Percentiles rank a stretch among this genome's conserved stretches.
Conservation (phyloP, 2,113 vertebrate species). For the Corythaeola cristata region DNA sequence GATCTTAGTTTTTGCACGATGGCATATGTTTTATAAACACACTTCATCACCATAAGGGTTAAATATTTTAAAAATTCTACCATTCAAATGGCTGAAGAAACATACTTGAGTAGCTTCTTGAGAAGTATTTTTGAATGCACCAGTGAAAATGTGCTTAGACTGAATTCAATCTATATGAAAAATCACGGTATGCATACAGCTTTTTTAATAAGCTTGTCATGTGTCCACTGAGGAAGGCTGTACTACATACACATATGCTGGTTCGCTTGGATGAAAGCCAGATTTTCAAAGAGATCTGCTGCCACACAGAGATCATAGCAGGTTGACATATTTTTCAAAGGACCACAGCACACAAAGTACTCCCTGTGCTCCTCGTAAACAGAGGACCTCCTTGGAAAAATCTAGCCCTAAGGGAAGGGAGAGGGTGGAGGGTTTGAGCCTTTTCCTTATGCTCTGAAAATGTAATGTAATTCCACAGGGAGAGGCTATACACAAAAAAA, state of each 20-base stretch:
- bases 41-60: neutral
- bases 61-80: neutral
- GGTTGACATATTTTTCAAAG: constrained; percentile 4
- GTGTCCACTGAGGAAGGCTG: neutral
- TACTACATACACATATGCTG: neutral
- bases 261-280: neutral
- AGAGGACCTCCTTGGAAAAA: neutral
- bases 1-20: neutral
- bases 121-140: neutral
- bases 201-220: neutral
- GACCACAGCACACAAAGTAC: neutral
- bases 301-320: neutral
- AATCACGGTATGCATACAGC: neutral
- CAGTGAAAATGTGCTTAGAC: neutral
- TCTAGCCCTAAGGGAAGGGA: neutral
- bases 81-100: neutral
- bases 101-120: neutral
- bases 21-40: neutral
- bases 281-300: neutral
- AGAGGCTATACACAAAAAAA: neutral
- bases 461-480: neutral
- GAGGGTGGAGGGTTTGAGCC: neutral
- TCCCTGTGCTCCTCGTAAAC: neutral
- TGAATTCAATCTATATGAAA: neutral
- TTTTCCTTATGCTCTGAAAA: neutral